phyloP scores from a whole-genome alignment of 2,113 vertebrate species.

The Cricetomys ansorgei region DNA sequence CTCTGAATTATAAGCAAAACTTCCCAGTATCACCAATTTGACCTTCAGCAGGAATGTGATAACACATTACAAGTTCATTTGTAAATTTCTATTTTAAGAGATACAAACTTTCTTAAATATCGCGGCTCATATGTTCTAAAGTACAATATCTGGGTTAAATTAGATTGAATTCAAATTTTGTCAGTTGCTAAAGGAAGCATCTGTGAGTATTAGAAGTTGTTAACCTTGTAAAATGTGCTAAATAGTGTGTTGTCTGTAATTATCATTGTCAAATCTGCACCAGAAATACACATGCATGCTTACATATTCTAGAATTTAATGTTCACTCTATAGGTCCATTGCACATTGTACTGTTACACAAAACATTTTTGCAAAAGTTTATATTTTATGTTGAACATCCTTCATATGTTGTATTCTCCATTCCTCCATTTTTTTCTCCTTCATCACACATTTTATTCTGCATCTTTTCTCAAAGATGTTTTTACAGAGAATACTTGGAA shows the following conservation, averaged over 20 bases:
- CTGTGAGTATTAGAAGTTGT: neutral
- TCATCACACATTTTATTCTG: neutral
- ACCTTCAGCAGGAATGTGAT: neutral
- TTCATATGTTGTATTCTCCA: neutral
- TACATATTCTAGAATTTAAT: neutral
- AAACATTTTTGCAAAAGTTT: neutral
- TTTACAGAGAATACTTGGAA: neutral
- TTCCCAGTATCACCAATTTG: neutral
- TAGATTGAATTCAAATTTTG: neutral
- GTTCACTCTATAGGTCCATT: neutral
- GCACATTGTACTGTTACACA: neutral
- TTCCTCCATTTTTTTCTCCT: neutral
- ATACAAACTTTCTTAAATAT: neutral
- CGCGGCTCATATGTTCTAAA: neutral
- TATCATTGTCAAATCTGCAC: neutral
- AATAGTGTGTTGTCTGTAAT: neutral
- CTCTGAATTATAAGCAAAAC: neutral
- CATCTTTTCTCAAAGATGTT: neutral
- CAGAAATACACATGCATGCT: neutral
- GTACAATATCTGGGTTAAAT: neutral
- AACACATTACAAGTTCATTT: conserved; percentile 34
- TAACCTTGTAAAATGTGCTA: neutral
- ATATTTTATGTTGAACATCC: neutral
- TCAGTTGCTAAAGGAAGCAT: neutral
- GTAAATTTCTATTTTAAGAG: conserved; percentile 24